These are phyloP conservation scores for Syncerus caffer DNA, from an alignment of 2,797 vertebrate genomes.

Conservation along the genomic window DNA sequence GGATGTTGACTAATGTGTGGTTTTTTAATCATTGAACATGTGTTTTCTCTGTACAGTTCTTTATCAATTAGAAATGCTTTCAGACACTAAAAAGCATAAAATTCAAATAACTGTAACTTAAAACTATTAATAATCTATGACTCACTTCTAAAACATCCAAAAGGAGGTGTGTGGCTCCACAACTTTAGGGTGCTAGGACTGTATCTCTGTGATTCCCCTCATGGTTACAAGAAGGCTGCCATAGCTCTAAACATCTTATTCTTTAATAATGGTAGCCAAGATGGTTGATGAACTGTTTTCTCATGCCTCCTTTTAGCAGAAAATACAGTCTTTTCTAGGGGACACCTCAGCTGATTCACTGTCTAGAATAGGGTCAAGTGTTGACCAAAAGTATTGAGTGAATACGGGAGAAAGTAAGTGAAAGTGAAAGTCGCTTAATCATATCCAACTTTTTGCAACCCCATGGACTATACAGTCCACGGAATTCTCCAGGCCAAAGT, in stretches of 20 bases:
- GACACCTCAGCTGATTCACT: not conserved
- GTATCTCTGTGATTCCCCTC: not conserved
- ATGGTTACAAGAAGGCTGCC: not conserved
- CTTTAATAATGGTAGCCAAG: not conserved
- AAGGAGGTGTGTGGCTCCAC: not conserved
- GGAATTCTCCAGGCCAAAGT: not conserved
- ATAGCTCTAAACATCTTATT: not conserved
- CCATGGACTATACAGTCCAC: not conserved
- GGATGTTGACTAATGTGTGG: not conserved
- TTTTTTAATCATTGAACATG: not conserved
- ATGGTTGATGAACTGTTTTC: not conserved
- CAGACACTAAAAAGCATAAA: not conserved
- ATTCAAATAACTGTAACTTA: not conserved
- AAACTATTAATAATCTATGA: not conserved
- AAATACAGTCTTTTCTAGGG: not conserved
- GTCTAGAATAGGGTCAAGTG: not conserved
- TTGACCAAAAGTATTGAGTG: not conserved
- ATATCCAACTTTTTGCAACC: not conserved
- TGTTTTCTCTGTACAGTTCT: not conserved
- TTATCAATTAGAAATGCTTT: constrained; percentile 2
- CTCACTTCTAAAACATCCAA: not conserved
- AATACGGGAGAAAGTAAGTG: not conserved
- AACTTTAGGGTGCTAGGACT: not conserved
- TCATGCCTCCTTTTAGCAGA: not conserved
- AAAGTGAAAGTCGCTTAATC: not conserved